Conservation (phyloP, 2,113 vertebrate species). For the Sturnus vulgaris region DNA sequence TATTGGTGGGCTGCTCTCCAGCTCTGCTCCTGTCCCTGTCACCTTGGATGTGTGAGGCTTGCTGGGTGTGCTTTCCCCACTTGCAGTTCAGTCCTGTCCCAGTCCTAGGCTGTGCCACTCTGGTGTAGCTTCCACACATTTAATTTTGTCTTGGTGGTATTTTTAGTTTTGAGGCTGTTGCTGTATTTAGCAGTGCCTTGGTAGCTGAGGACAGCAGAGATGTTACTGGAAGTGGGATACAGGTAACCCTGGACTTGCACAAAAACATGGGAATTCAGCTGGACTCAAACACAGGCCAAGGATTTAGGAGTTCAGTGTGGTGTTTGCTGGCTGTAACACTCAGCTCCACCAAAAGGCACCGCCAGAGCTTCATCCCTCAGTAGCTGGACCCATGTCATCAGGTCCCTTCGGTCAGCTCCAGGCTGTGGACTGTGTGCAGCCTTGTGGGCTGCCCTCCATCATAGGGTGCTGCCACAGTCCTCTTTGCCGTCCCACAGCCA, state of each 20-base stretch:
- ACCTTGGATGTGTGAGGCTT: neutral
- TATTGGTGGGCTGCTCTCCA: accelerated
- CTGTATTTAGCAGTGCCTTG: constrained; percentile 19
- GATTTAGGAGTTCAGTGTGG: neutral
- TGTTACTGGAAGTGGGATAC: neutral
- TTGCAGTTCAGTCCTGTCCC: neutral
- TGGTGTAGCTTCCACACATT: neutral
- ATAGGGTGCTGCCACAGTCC: neutral
- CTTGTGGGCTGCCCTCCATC: neutral
- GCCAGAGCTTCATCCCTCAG: neutral
- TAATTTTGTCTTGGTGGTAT: neutral
- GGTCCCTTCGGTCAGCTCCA: neutral
- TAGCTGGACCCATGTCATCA: neutral
- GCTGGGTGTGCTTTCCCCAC: neutral
- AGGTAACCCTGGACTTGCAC: neutral
- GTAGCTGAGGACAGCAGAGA: neutral
- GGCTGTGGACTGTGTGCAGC: neutral
- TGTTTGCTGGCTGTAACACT: neutral
- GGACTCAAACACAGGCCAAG: neutral
- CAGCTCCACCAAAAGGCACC: neutral
- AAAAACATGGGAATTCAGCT: neutral
- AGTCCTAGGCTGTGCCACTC: neutral
- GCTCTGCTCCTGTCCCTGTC: neutral
- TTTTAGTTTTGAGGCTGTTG: constrained; percentile 58
- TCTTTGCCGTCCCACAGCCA: neutral